These are phyloP conservation scores for Platysteira castanea DNA, from an alignment of 2,113 vertebrate species.

Conservation along the genomic window DNA sequence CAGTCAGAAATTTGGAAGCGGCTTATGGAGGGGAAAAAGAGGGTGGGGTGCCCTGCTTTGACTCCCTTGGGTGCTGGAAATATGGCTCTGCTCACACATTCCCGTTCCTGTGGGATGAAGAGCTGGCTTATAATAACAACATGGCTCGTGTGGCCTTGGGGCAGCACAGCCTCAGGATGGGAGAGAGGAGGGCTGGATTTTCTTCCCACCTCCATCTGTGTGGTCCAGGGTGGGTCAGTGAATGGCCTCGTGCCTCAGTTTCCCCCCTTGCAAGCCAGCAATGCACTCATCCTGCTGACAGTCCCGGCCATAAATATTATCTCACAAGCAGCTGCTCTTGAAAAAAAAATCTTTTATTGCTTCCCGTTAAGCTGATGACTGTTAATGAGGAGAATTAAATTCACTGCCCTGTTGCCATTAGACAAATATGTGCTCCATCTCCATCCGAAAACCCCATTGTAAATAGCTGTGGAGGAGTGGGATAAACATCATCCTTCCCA, in stretches of 20 bases:
- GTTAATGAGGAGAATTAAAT: conserved; percentile 44
- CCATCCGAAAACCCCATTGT: conserved; percentile 34
- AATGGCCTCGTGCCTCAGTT: conserved; percentile 29
- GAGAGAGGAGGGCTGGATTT: not conserved
- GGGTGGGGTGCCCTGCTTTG: not conserved
- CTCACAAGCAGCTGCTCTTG: not conserved
- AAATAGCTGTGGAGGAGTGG: conserved; percentile 29
- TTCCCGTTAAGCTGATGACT: conserved; percentile 42
- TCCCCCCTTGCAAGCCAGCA: not conserved
- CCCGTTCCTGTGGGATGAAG: not conserved
- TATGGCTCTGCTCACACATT: rapidly evolving
- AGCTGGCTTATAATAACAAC: not conserved
- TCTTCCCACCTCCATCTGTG: conserved; percentile 1
- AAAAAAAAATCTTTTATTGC: conserved; percentile 36
- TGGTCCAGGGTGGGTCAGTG: not conserved
- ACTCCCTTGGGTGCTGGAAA: not conserved
- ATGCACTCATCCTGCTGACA: not conserved
- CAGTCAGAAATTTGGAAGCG: not conserved
- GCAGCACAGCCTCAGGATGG: not conserved
- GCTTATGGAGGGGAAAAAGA: not conserved
- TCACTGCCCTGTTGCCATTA: not conserved
- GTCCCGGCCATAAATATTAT: not conserved
- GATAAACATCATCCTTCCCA: conserved; percentile 6
- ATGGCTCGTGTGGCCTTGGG: not conserved
- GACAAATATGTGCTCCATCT: conserved; percentile 23